Percentiles rank a stretch among this genome's conserved stretches.
Conservation (phyloP, 2,113 vertebrate species). For the Corythornis cristatus region DNA sequence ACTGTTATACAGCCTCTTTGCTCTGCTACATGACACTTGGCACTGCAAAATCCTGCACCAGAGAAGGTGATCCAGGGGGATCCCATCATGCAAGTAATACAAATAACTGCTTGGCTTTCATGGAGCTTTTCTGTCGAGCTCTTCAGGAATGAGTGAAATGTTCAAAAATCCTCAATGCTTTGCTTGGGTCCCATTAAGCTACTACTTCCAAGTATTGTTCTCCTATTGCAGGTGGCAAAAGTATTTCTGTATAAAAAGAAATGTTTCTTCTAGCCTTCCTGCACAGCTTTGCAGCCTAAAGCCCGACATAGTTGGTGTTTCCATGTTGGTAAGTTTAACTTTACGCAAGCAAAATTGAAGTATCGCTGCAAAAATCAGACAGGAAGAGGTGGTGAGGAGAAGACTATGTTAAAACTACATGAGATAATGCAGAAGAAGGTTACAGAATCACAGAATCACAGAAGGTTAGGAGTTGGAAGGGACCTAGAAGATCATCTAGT, state of each 20-base stretch:
- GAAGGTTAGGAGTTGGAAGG: too few species aligned
- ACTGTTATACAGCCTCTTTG: neutral
- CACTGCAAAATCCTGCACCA: neutral
- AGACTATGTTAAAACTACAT: neutral
- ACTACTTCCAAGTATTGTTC: slow-evolving; percentile 29
- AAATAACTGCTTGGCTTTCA: neutral
- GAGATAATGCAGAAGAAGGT: neutral
- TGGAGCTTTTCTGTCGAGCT: neutral
- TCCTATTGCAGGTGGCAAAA: neutral
- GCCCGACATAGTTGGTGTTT: rapidly evolving
- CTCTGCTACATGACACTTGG: neutral
- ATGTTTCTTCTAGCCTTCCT: neutral
- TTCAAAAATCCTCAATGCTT: neutral
- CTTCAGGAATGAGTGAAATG: neutral
- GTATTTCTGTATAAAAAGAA: neutral
- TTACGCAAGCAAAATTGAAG: neutral
- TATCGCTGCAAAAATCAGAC: neutral
- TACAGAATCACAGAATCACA: too few species aligned
- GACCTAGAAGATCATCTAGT: too few species aligned
- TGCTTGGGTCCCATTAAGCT: neutral
- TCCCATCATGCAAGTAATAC: neutral
- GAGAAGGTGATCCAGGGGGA: neutral
- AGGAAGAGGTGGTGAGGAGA: neutral
- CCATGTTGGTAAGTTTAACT: neutral
- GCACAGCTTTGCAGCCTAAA: neutral